A percentile compares a stretch with the other conserved stretches of the same genome.
Evolutionary conservation across 2,888 invertebrate species (phyloP).

Genomic region (Pollenia amentaria): DNA sequence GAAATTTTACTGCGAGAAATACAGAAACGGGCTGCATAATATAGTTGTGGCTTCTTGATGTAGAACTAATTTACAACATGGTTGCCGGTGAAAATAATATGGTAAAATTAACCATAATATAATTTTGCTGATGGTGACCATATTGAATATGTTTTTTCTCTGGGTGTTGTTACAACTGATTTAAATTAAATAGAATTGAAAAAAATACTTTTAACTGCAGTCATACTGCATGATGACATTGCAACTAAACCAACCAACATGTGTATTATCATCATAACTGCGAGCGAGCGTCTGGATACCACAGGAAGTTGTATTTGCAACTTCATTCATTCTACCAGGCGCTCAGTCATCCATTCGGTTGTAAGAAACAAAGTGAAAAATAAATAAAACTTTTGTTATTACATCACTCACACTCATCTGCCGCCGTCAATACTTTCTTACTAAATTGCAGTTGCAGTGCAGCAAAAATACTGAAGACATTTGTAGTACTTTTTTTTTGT

Average conservation of each 20-base stretch:
- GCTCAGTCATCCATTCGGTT: slow-evolving; percentile 19
- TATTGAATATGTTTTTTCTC: no score
- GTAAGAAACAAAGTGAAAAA: not conserved
- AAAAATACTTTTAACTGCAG: no score
- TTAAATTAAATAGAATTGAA: no score
- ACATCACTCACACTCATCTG: not conserved
- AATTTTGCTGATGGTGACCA: no score
- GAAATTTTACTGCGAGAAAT: no score
- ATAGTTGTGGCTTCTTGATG: no score
- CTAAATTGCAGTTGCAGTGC: not conserved
- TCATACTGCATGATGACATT: not conserved
- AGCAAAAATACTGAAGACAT: not conserved
- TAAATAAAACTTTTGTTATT: not conserved
- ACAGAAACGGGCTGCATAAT: no score
- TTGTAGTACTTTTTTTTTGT: no score
- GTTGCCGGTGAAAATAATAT: no score
- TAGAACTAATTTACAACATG: no score
- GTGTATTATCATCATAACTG: slow-evolving; percentile 5
- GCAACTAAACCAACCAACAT: slow-evolving; percentile 45
- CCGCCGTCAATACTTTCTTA: not conserved
- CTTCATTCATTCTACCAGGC: slow-evolving; percentile 33
- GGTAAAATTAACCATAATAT: no score
- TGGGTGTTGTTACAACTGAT: no score
- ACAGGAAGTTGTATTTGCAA: slow-evolving; percentile 18
- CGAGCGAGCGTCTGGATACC: not conserved